Percentiles rank a stretch among this genome's conserved stretches.
phyloP scores from a whole-genome alignment of 2,888 invertebrate genomes.

The Euplexia lucipara region DNA sequence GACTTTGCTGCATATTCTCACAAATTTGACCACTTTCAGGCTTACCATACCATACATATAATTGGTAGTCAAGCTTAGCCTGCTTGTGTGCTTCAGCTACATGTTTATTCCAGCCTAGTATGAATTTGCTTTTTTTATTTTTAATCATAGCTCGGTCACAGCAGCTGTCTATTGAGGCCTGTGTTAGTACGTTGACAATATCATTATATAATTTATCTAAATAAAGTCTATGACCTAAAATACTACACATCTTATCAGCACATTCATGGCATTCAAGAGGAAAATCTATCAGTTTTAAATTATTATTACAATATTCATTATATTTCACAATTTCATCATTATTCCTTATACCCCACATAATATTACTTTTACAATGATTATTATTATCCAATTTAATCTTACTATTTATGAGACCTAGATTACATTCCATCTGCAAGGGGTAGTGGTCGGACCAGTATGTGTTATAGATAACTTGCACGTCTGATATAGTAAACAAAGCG shows the following conservation, averaged over 20 bases:
- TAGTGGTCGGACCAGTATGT: constrained; percentile 1
- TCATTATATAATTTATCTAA: background rate
- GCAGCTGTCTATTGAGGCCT: background rate
- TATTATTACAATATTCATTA: too few relatives aligned
- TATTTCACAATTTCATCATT: too few relatives aligned
- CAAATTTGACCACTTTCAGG: background rate
- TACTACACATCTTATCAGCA: background rate
- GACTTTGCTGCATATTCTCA: background rate
- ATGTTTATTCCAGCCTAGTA: background rate
- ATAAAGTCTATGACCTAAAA: background rate
- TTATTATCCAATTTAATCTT: too few relatives aligned
- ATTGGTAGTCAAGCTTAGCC: background rate
- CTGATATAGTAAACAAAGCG: background rate
- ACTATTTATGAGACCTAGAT: too few relatives aligned
- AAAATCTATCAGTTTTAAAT: too few relatives aligned
- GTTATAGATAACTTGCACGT: background rate
- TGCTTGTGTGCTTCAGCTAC: background rate
- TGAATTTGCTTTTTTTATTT: background rate
- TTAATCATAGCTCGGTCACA: too few relatives aligned
- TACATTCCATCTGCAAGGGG: background rate
- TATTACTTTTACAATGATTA: too few relatives aligned
- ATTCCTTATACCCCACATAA: too few relatives aligned
- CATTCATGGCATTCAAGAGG: background rate
- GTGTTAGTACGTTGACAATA: background rate
- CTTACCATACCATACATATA: background rate